A percentile compares a stretch with the other conserved stretches of the same genome.
These are phyloP conservation scores for Enteromius treurensis DNA, from an alignment of 2,797 vertebrate genomes.

Conservation along the genomic window DNA sequence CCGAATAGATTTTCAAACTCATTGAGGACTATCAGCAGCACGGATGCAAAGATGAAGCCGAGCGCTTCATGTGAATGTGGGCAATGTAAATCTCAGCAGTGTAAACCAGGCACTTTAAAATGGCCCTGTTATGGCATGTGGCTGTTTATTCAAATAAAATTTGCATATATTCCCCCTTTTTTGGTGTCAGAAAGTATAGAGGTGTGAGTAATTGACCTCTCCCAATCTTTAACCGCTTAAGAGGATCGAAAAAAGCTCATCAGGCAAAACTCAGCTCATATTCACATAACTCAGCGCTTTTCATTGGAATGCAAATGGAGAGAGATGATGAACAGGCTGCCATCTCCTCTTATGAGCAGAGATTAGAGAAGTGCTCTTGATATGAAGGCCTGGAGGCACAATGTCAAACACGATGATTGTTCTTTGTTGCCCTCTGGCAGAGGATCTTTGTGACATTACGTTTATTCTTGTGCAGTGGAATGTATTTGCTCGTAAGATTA, in stretches of 20 bases:
- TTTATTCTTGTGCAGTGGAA: neutral
- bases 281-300: slow-evolving; percentile 48
- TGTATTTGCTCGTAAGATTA: neutral
- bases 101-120: slow-evolving; percentile 20
- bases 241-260: slow-evolving; percentile 11
- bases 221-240: slow-evolving; percentile 23
- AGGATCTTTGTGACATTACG: neutral
- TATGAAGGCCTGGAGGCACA: slow-evolving; percentile 43
- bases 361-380: slow-evolving; percentile 52
- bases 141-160: neutral
- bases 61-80: neutral
- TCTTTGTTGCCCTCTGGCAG: slow-evolving; percentile 39
- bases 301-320: slow-evolving; percentile 55
- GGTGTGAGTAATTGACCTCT: slow-evolving; percentile 37
- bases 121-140: neutral
- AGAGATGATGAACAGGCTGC: slow-evolving; percentile 40
- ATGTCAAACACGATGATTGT: slow-evolving; percentile 48
- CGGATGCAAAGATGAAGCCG: neutral
- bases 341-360: slow-evolving; percentile 39
- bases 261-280: slow-evolving; percentile 39
- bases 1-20: neutral
- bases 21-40: slow-evolving; percentile 1
- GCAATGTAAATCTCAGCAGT: neutral
- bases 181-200: slow-evolving; percentile 18
- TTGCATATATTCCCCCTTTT: neutral